Base-by-base conservation (phyloP, 2,797 vertebrate genomes). In the Cirrhinus mrigala region DNA sequence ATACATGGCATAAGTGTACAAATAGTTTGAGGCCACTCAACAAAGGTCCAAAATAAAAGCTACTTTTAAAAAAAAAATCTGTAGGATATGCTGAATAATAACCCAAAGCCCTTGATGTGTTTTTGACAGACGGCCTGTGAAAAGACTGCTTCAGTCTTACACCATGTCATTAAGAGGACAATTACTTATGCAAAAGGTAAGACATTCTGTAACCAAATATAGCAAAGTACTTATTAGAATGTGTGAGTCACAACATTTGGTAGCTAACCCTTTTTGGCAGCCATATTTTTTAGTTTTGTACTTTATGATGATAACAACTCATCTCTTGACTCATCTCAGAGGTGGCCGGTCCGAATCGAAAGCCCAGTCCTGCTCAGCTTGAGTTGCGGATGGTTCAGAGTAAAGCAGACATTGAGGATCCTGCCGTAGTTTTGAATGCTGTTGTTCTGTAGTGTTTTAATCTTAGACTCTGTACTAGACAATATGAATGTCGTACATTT, bases 371-470 rank as follows among this genome's bases (percentile, higher is more conserved):
- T 14, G 96, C 97, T 64, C 96, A 98, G 84, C 95, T 99, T 92
- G 98, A 99, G 94, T 93, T 99, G 89, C 94, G 97, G 89, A 97
- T 99, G 97, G 95, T 99, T 56, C 98, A 99, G 95, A 99, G 98
- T 95, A 98, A 97, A 93, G 94, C 91, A 1, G 97, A 99, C 94
- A 99, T 99, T 27, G 98, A 99, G 92, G 94, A 97, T 89, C 98
- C 98, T 1, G 94, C 95, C 91, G 94, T 97, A 37, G 95, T 96
- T 50, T 92, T 98, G 85, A 92, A 95, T 86, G 97, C 96, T 12
- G 75, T 85, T 29, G 22, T 88, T 18, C 20, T 89, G 37, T 86
- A 89, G 79, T n/a, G 1, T 33, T 56, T n/a, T 29, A 40, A 12
- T 62, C 10, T 46, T 76, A 18, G 24, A 20, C 22, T 37, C n/a